A percentile compares a stretch with the other conserved stretches of the same genome.
Conservation (phyloP, 2,797 vertebrate genomes). For the Zenarchopterus dispar region DNA sequence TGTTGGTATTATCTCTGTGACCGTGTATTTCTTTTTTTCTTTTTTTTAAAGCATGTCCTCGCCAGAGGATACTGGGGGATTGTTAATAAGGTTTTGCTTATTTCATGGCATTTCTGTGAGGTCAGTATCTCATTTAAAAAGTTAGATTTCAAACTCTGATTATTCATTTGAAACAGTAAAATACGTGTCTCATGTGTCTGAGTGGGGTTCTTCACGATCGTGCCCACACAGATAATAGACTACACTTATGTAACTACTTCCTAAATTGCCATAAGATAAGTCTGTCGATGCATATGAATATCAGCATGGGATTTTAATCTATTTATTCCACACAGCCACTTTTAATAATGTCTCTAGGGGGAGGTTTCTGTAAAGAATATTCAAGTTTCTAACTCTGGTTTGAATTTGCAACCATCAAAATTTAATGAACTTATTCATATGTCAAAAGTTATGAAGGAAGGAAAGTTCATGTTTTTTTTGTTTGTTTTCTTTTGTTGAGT, state of each 20-base stretch:
- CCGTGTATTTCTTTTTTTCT: too few species aligned
- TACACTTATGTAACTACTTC: background rate
- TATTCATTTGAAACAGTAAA: too few species aligned
- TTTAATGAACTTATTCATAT: constrained; percentile 84
- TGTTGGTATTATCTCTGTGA: too few species aligned
- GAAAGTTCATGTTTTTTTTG: constrained; percentile 57
- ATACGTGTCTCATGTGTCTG: too few species aligned
- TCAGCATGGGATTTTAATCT: constrained; percentile 41
- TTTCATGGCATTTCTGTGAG: too few species aligned
- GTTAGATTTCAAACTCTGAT: too few species aligned
- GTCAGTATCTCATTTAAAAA: too few species aligned
- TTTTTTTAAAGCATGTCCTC: too few species aligned
- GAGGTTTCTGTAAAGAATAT: constrained; percentile 81
- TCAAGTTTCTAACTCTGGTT: constrained; percentile 78
- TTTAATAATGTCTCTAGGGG: constrained; percentile 77
- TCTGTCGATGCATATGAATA: constrained; percentile 32
- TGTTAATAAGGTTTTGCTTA: too few species aligned
- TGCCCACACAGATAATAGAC: background rate
- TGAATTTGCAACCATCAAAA: constrained; percentile 82
- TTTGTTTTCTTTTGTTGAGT: too few species aligned
- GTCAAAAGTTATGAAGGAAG: constrained; percentile 87
- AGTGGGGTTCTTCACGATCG: too few species aligned
- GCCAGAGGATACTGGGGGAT: too few species aligned
- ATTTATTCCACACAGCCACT: constrained; percentile 46
- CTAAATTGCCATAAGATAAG: background rate